A percentile compares a stretch with the other conserved stretches of the same genome.
phyloP scores from a whole-genome alignment of 1,140 invertebrate genomes.

The Drosophila fuyamai region DNA sequence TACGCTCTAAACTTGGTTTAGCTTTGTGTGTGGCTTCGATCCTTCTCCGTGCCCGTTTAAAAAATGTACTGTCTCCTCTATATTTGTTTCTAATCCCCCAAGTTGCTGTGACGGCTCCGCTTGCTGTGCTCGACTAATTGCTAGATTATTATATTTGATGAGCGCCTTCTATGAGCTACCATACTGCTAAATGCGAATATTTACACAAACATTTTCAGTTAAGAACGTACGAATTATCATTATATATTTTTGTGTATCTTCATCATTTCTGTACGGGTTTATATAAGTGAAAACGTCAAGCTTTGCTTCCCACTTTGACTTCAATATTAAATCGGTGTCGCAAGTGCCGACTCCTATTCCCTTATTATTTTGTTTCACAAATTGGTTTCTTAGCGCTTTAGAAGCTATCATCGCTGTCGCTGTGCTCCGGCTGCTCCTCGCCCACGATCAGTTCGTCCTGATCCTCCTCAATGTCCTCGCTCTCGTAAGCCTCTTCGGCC shows the following conservation, averaged over 20 bases:
- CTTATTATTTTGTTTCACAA: constrained; percentile 64
- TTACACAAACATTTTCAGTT: constrained; percentile 60
- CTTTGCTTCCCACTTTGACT: constrained; percentile 44
- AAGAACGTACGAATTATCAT: constrained; percentile 37
- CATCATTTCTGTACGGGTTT: constrained; percentile 4
- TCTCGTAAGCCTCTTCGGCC: constrained; percentile 75
- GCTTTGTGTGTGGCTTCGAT: constrained; percentile 14
- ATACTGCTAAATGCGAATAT: constrained; percentile 66
- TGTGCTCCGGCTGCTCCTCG: constrained; percentile 42
- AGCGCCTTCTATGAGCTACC: constrained; percentile 37
- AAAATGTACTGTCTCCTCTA: constrained; percentile 37
- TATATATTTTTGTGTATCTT: constrained; percentile 25
- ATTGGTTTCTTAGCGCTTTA: constrained; percentile 57
- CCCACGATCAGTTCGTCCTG: constrained; percentile 56
- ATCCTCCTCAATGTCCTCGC: constrained; percentile 38
- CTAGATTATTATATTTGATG: constrained; percentile 17
- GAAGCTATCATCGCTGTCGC: constrained; percentile 65
- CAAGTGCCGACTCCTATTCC: neutral
- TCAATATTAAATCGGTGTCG: neutral
- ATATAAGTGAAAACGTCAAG: constrained; percentile 39
- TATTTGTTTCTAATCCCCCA: constrained; percentile 5
- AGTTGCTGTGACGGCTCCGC: constrained; percentile 70
- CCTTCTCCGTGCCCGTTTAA: constrained; percentile 20
- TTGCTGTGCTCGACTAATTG: constrained; percentile 52
- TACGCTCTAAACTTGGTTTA: constrained; percentile 48